Percentiles rank a stretch among this genome's conserved stretches.
These are phyloP conservation scores for Brachyopa scutellaris DNA, from an alignment of 2,888 invertebrate genomes.

Conservation along the genomic window DNA sequence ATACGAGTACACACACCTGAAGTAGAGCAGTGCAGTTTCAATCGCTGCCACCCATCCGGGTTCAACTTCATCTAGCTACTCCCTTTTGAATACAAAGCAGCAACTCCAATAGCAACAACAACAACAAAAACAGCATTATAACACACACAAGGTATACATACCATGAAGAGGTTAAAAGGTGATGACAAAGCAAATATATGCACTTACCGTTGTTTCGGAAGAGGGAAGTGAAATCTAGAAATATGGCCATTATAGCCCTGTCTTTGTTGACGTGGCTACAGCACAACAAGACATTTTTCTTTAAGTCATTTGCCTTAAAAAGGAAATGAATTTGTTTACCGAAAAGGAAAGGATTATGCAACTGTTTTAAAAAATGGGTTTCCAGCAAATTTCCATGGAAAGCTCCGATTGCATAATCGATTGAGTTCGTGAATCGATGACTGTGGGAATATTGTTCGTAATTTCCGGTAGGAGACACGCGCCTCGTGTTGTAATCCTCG, in stretches of 20 bases:
- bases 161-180: slow-evolving; percentile 67
- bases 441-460: background rate
- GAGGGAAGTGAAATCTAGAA: slow-evolving; percentile 40
- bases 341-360: slow-evolving; percentile 55
- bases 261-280: background rate
- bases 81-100: slow-evolving; percentile 16
- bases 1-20: slow-evolving; percentile 60
- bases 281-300: background rate
- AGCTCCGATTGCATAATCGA: background rate
- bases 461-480: slow-evolving; percentile 14
- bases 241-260: slow-evolving; percentile 14
- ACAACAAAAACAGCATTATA: background rate
- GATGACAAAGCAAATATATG: slow-evolving; percentile 63
- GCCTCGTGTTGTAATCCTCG: slow-evolving; percentile 10
- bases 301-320: background rate
- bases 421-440: slow-evolving; percentile 27
- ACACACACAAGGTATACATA: slow-evolving; percentile 17
- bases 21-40: slow-evolving; percentile 54
- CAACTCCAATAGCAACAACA: background rate
- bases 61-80: slow-evolving; percentile 38
- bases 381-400: background rate
- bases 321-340: slow-evolving; percentile 34
- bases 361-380: slow-evolving; percentile 21
- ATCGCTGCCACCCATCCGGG: too few relatives aligned
- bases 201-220: slow-evolving; percentile 58